Evolutionary conservation across 1,140 invertebrate species (phyloP).

Genomic region (Zaprionus tsacasi): DNA sequence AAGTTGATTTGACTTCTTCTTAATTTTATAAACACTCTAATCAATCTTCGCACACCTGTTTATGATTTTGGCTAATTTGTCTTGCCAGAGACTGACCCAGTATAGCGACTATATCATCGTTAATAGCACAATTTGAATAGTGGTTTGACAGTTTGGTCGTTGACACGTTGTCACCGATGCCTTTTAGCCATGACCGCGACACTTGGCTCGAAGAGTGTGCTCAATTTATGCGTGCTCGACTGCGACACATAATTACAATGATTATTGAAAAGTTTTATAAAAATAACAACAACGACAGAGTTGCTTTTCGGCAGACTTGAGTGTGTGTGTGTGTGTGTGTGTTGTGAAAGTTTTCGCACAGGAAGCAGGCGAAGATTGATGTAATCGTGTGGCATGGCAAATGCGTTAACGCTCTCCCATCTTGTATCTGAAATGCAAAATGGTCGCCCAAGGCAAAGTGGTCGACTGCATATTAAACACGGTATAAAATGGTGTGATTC

Average conservation of each 20-base stretch:
- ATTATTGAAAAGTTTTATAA: constrained; percentile 47
- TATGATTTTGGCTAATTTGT: neutral
- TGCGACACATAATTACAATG: constrained; percentile 49
- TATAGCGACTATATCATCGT: neutral
- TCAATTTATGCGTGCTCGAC: constrained; percentile 60
- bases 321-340: neutral
- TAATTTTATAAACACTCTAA: neutral
- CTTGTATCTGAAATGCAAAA: constrained; percentile 56
- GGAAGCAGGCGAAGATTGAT: constrained; percentile 71
- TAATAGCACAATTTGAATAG: neutral
- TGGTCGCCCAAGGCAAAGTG: constrained; percentile 52
- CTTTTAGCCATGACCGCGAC: constrained; percentile 68
- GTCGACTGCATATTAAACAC: constrained; percentile 64
- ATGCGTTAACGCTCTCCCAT: constrained; percentile 49
- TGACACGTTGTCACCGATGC: constrained; percentile 3
- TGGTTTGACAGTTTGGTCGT: constrained; percentile 35
- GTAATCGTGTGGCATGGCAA: constrained; percentile 52
- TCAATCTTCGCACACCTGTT: neutral
- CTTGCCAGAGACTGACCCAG: neutral
- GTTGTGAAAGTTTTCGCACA: constrained; percentile 70
- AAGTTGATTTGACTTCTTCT: too few species aligned
- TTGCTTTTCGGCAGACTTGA: constrained; percentile 29
- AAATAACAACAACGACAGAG: constrained; percentile 1
- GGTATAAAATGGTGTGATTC: constrained; percentile 58
- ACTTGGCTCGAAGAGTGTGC: constrained; percentile 35